A percentile compares a stretch with the other conserved stretches of the same genome.
Evolutionary conservation across 2,888 invertebrate species (phyloP).

Genomic region (Smittia sp.): DNA sequence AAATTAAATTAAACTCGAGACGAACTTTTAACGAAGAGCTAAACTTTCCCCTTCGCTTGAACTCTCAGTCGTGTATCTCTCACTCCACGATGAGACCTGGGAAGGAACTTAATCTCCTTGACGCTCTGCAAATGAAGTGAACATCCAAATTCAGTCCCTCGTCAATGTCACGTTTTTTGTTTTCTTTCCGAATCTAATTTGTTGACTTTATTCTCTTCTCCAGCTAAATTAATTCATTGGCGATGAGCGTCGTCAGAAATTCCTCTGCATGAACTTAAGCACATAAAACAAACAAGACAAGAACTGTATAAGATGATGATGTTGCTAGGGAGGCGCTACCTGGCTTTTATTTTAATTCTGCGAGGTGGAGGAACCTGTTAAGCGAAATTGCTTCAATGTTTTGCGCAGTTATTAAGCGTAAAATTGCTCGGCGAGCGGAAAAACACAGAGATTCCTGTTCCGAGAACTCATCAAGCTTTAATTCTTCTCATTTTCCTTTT

Average conservation of each 20-base stretch:
- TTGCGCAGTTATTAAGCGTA: background rate
- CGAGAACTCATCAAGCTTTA: too few species aligned
- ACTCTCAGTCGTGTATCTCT: too few species aligned
- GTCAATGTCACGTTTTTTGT: slow-evolving; percentile 14
- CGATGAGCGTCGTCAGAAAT: background rate
- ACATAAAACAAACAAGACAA: background rate
- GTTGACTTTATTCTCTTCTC: background rate
- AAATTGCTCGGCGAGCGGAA: background rate
- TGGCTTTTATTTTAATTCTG: background rate
- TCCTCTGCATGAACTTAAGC: background rate
- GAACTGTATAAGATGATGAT: background rate
- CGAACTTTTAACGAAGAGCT: background rate
- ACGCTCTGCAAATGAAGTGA: slow-evolving; percentile 19
- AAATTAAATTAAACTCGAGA: background rate
- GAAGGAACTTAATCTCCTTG: background rate
- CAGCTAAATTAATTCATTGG: slow-evolving; percentile 6
- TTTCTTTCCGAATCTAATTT: slow-evolving; percentile 1
- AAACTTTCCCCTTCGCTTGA: background rate
- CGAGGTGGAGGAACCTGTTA: background rate
- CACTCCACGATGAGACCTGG: background rate
- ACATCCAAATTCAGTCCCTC: slow-evolving; percentile 14
- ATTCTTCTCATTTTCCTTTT: too few species aligned
- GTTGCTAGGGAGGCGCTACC: background rate
- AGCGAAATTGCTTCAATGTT: background rate
- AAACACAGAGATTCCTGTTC: background rate